phyloP scores from a whole-genome alignment of 2,888 invertebrate genomes.

The Lymantria monacha region DNA sequence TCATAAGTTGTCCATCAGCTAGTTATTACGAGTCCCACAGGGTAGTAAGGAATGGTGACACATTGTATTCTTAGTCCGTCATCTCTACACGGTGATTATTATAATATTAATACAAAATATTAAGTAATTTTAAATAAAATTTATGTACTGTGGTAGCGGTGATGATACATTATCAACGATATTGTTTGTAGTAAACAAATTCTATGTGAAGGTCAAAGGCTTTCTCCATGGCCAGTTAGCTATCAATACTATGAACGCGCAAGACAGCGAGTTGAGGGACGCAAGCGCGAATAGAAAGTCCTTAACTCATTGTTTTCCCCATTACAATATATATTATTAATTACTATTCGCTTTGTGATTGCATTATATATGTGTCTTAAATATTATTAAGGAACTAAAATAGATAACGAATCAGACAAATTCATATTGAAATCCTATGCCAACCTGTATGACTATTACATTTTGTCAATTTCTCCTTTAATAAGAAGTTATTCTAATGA shows the following conservation, averaged over 20 bases:
- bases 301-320: slow-evolving; percentile 71
- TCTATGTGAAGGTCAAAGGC: slow-evolving; percentile 73
- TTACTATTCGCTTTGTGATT: slow-evolving; percentile 60
- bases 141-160: too few species aligned
- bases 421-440: too few species aligned
- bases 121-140: too few species aligned
- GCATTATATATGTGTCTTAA: slow-evolving; percentile 65
- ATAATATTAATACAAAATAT: too few species aligned
- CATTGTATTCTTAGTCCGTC: slow-evolving; percentile 5
- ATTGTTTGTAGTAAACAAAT: slow-evolving; percentile 54
- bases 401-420: too few species aligned
- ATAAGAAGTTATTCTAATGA: too few species aligned
- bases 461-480: too few species aligned
- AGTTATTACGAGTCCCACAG: too few species aligned
- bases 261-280: slow-evolving; percentile 36
- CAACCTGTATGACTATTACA: too few species aligned
- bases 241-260: slow-evolving; percentile 39
- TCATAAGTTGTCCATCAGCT: too few species aligned
- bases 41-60: too few species aligned
- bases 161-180: slow-evolving; percentile 15
- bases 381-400: too few species aligned
- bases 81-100: not conserved
- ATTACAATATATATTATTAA: slow-evolving; percentile 74
- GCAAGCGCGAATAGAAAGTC: slow-evolving; percentile 71
- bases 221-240: slow-evolving; percentile 65